phyloP scores from a whole-genome alignment of 2,797 vertebrate species.

The Holocentrus rufus region DNA sequence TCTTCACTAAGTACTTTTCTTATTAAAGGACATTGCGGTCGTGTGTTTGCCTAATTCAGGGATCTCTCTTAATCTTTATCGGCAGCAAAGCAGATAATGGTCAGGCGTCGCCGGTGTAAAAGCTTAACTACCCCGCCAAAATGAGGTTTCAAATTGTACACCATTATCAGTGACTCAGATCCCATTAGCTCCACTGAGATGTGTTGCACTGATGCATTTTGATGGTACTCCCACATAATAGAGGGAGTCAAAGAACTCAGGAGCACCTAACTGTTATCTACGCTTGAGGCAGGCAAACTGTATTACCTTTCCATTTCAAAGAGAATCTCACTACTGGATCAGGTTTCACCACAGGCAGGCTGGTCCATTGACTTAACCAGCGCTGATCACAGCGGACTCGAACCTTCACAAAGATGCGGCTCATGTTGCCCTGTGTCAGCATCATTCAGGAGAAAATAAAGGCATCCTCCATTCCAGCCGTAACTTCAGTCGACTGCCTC shows the following conservation, averaged over 20 bases:
- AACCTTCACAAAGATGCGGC: conserved; percentile 66
- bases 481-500: conserved; percentile 60
- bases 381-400: conserved; percentile 69
- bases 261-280: conserved; percentile 55
- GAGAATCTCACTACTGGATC: conserved; percentile 66
- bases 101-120: conserved; percentile 36
- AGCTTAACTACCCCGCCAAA: conserved; percentile 53
- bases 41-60: conserved; percentile 49
- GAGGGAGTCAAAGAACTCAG: conserved; percentile 43
- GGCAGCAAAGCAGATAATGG: conserved; percentile 50
- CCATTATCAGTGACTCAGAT: conserved; percentile 61
- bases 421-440: conserved; percentile 73
- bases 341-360: conserved; percentile 67
- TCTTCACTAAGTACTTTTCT: conserved; percentile 36
- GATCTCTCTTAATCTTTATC: conserved; percentile 45
- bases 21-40: conserved; percentile 43
- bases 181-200: conserved; percentile 56
- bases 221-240: conserved; percentile 64
- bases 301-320: conserved; percentile 77
- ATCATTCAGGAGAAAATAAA: conserved; percentile 63
- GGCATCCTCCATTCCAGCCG: conserved; percentile 59
- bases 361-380: conserved; percentile 67
- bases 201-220: conserved; percentile 60
- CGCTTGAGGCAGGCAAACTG: conserved; percentile 61
- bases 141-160: conserved; percentile 63